Conservation (phyloP, 2,113 vertebrate species). For the Athene noctua region DNA sequence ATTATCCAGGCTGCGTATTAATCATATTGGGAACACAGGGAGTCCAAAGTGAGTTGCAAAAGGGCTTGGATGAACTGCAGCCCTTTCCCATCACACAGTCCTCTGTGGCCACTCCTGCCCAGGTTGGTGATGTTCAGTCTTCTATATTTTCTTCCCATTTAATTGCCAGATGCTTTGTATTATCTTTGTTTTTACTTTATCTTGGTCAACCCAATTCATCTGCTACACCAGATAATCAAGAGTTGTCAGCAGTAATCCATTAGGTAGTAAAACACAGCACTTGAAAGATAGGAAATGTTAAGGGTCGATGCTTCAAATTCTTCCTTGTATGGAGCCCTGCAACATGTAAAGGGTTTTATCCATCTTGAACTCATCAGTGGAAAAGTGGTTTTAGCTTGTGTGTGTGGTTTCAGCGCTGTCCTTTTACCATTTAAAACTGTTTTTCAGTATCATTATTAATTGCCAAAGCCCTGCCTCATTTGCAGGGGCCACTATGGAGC, state of each 20-base stretch:
- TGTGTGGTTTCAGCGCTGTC: neutral
- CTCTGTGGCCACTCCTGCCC: neutral
- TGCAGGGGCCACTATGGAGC: neutral
- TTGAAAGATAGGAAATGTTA: slow-evolving; percentile 15
- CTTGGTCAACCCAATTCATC: neutral
- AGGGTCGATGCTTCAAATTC: neutral
- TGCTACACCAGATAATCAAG: neutral
- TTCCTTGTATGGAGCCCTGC: neutral
- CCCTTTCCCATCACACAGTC: neutral
- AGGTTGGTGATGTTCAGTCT: neutral
- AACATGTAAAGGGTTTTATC: neutral
- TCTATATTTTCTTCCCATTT: neutral
- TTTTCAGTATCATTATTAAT: neutral
- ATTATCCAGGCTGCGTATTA: neutral
- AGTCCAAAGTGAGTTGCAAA: neutral
- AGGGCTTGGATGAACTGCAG: neutral
- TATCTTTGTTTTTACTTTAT: slow-evolving; percentile 4
- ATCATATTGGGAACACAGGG: neutral
- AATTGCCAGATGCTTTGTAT: slow-evolving; percentile 9
- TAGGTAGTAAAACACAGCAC: neutral
- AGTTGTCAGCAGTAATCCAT: slow-evolving; percentile 7
- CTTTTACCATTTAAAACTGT: neutral
- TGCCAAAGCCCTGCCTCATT: neutral
- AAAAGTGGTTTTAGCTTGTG: neutral
- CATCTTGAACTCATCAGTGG: slow-evolving; percentile 6